Evolutionary conservation across 2,113 vertebrate species (phyloP), one percentile per base, ranked within the genome.

Genomic region (Microcebus murinus): DNA sequence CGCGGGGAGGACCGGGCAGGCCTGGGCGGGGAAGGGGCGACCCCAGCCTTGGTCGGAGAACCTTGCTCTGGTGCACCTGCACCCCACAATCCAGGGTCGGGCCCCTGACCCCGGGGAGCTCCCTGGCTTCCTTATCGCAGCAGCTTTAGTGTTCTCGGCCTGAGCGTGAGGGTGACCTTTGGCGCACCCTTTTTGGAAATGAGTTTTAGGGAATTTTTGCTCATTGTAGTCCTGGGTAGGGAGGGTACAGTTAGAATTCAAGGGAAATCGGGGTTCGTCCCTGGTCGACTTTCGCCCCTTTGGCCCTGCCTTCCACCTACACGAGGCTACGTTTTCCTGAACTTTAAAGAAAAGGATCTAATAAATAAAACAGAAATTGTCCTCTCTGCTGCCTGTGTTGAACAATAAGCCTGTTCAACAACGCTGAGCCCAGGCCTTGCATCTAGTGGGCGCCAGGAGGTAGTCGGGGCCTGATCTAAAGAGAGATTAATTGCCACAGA

Each of bases 91-190:
- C 14, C 55, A 29, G 36, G 55, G 17, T 7, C 82, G 27, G 68
- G 45, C 50, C 87, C 39, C 36, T 6, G 27, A 21, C 4, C 4
- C 42, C 27, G 8, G 3, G 50, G 42, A 10, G 42, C 7, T 4
- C 27, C 21, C 7, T 11, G 1, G 18, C 17, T 15, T 27, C 29
- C 27, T 36, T 8, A 4, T 23, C 50, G 39, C 82, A 4, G 83
- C 67, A 3, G 31, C 73, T 6, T 48, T 21, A 4, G 23, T 10
- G 79, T 50, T 34, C 57, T 57, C 1, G 3, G 31, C 52, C 34
- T 8, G 29, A 81, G 15, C 45, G 18, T 18, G 84, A n/a, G 39
- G 76, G 89, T 90, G 89, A 90, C 92, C 83, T 80, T 88, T 23
- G 85, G 65, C 21, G 29, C 36, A 42, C 70, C 57, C 50, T 80